Evolutionary conservation across 1,140 invertebrate genomes (phyloP), one percentile per base, ranked within the genome.

Genomic region (Drosophila parvula): DNA sequence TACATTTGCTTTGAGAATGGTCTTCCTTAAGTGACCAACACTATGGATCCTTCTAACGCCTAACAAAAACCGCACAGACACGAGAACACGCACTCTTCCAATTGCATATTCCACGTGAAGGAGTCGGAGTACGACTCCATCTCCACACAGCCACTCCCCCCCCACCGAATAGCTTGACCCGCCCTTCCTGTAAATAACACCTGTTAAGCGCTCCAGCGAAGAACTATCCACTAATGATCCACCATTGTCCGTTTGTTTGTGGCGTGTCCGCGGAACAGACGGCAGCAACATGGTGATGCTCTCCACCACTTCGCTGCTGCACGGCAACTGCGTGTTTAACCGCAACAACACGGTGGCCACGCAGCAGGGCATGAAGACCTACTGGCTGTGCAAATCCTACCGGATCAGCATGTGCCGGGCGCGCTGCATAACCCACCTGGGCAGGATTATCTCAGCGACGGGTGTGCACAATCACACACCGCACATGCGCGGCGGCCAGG

Each of bases 361-460:
- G 40, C 91, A 92, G 64, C 91, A 92, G 80, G 91, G 91, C 60
- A 92, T 92, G 91, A 92, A 92, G 90, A 92, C 91, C 34, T 92
- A 92, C 61, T 92, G 91, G 91, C 78, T 92, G 45, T 92, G 91
- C 71, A 92, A 92, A 55, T 92, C 91, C 10, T 92, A 92, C 75
- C 88, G 91, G 32, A 92, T 92, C 55, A 91, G 90, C 68, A 92
- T 92, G 91, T 92, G 91, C 38, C 88, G 91, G 40, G 91, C 91
- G 5, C 74, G 91, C 56, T 92, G 91, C 71, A 92, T 92, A 47
- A 92, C 91, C 3, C 91, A 92, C 60, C 84, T 92, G 55, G 91
- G 91, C 28, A 69, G 90, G 9, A 91, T 92, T 12, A 92, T 92
- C 53, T 92, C 91, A 4, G 91, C 91, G 12, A 92, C 91, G 0